Conservation (phyloP, 2,888 invertebrate species). For the Andrena praecox region DNA sequence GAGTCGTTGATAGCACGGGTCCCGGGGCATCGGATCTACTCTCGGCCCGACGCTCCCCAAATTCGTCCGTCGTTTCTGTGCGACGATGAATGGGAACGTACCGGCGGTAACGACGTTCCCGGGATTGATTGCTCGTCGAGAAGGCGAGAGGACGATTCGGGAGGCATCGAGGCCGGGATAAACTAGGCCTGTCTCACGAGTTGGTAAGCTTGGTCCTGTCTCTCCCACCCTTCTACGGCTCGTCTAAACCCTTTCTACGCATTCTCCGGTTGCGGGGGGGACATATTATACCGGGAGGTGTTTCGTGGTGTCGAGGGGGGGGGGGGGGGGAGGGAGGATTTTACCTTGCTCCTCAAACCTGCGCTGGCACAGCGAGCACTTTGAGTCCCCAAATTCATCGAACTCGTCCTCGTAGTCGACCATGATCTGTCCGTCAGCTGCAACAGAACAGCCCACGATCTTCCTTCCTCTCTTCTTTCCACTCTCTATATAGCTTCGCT, state of each 20-base stretch:
- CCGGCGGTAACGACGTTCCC: not conserved
- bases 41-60: conserved; percentile 49
- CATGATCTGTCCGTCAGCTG: conserved; percentile 89
- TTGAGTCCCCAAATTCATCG: conserved; percentile 86
- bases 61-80: not conserved
- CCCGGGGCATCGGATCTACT: conserved; percentile 74
- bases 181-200: conserved; percentile 64
- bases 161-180: conserved; percentile 49
- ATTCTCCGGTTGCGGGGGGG: not conserved
- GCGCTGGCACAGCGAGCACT: conserved; percentile 92
- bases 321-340: conserved; percentile 72
- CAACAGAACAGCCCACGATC: conserved; percentile 87
- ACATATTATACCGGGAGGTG: too few relatives aligned
- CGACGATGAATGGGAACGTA: not conserved
- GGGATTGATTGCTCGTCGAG: not conserved
- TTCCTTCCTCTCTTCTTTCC: conserved; percentile 82
- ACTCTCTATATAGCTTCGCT: conserved; percentile 30
- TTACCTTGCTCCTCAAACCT: conserved; percentile 92
- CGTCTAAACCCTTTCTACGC: conserved; percentile 37
- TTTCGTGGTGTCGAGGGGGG: conserved; percentile 16
- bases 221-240: conserved; percentile 69
- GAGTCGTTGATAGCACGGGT: conserved; percentile 51
- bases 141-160: conserved; percentile 29
- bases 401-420: conserved; percentile 87
- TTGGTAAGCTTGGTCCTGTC: conserved; percentile 83